Base-by-base conservation (phyloP, 2,797 vertebrate species). In the Aythya fuligula region DNA sequence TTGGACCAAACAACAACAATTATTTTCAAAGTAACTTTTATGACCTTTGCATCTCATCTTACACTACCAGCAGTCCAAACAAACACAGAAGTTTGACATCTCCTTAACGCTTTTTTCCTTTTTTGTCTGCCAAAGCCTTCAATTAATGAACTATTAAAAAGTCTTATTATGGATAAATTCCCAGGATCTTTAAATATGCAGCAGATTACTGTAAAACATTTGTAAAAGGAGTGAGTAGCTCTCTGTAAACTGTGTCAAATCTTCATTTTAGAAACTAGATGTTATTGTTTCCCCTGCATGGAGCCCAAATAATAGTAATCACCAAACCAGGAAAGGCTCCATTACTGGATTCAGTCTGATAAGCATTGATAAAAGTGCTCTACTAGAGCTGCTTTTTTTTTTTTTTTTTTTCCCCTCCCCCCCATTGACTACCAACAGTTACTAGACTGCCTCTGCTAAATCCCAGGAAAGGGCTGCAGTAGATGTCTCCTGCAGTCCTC, bases 271-370 rank as follows among this genome's bases (percentile, higher is more conserved):
- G 64, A 85, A 64, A 74, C 91, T 85, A 94, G 83, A 70, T 28
- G 28, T 90, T 64, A 79, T 57, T 41, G 8, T 24, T 34, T 28
- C 69, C 73, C 62, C 38, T 58, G 28, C 38, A 34, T 36, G n/a
- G 47, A 72, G 62, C 66, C 73, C 90, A 94, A 93, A 80, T 36
- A 87, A 79, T 22, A 77, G 49, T 38, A 91, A 94, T 80, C 87
- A 89, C 65, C 69, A 87, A 71, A 91, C 9, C 62, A 90, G 70
- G 32, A 66, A 73, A 85, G 49, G 43, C 32, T 84, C 38, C 57
- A 24, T 28, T 74, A 27, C 27, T n/a, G 24, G 62, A 32, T 0
- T 41, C 49, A 45, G 72, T 57, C 51, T 19, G 11, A 51, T 6
- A 32, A 81, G 64, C 34, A 86, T 8, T 84, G 34, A 71, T 25